These are phyloP conservation scores for Tenthredo livida DNA, from an alignment of 2,888 invertebrate species.

Conservation along the genomic window DNA sequence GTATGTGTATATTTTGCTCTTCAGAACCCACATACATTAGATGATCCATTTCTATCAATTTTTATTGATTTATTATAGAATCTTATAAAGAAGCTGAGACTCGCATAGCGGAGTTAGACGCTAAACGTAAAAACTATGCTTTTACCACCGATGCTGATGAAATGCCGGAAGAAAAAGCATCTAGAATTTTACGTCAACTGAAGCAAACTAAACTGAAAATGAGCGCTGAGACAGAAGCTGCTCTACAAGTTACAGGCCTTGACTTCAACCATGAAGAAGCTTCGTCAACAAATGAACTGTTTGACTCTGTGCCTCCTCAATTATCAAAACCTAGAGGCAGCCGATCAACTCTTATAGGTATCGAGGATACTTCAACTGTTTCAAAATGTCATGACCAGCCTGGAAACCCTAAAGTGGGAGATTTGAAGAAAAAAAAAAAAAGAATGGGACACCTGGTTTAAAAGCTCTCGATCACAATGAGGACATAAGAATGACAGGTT, in stretches of 20 bases:
- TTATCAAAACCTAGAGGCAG: not conserved
- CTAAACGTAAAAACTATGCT: not conserved
- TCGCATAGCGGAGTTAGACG: constrained; percentile 5
- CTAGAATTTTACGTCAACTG: not conserved
- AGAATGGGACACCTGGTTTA: not conserved
- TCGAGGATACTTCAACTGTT: not conserved
- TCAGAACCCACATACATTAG: not conserved
- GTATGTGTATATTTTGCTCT: not conserved
- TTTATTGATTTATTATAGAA: constrained; percentile 5
- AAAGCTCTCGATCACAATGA: not conserved
- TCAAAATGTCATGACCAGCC: constrained; percentile 3
- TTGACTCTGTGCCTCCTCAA: not conserved
- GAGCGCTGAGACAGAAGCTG: constrained; percentile 26
- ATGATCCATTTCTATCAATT: not conserved
- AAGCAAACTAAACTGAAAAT: constrained; percentile 1
- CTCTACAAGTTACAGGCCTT: constrained; percentile 12
- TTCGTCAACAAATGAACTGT: not conserved
- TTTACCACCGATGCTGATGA: constrained; percentile 23
- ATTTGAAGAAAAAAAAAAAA: not conserved
- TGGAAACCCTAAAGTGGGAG: not conserved
- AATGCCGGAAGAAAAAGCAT: constrained; percentile 10
- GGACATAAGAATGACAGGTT: not conserved
- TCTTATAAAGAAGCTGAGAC: constrained; percentile 4
- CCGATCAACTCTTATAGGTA: not conserved
- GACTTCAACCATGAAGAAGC: not conserved